Conservation (phyloP, 2,113 vertebrate species). For the Percina caprodes region DNA sequence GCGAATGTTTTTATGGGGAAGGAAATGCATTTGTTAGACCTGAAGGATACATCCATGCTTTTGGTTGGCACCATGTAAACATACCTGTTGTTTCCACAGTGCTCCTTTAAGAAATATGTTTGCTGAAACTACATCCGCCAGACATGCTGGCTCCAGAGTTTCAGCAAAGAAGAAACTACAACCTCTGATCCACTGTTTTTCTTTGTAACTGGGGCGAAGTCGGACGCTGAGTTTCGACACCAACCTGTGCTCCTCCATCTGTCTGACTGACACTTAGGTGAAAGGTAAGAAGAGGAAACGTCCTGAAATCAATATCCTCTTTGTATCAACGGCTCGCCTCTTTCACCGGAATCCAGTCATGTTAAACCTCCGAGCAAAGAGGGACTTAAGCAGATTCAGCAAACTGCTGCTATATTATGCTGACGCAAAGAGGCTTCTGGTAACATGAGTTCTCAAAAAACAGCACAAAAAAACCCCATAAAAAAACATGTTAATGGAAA, state of each 20-base stretch:
- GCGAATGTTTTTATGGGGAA: background rate
- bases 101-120: background rate
- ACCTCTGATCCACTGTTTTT: constrained; percentile 22
- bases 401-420: constrained; percentile 24
- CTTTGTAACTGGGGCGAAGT: constrained; percentile 7
- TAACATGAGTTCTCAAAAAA: constrained; percentile 31
- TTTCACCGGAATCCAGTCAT: constrained; percentile 52
- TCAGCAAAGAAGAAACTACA: constrained; percentile 6
- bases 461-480: background rate
- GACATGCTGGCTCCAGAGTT: constrained; percentile 19
- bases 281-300: constrained; percentile 68
- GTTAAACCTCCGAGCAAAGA: constrained; percentile 39
- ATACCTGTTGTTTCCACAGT: background rate
- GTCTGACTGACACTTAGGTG: constrained; percentile 56
- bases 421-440: constrained; percentile 29
- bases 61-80: background rate
- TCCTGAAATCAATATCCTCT: constrained; percentile 71
- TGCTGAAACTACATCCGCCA: constrained; percentile 11
- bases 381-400: constrained; percentile 49
- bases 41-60: background rate
- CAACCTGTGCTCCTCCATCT: constrained; percentile 32
- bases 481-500: background rate
- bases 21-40: background rate
- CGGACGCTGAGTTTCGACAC: constrained; percentile 5
- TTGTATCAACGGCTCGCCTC: constrained; percentile 49